Conservation (phyloP, 2,113 vertebrate genomes). For the Nesogale talazaci region DNA sequence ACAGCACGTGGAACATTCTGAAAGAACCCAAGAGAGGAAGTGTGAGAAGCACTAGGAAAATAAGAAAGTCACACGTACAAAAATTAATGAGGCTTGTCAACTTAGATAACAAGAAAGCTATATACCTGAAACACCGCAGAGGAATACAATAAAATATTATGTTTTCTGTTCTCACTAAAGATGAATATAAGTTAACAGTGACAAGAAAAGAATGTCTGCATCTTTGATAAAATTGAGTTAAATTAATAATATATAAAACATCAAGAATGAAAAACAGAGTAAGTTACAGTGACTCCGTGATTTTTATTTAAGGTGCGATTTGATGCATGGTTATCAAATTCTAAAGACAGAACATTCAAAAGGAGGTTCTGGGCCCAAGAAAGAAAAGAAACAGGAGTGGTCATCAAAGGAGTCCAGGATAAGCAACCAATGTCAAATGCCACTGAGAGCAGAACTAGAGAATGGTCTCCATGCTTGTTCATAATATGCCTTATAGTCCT, state of each 20-base stretch:
- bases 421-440: too few species aligned
- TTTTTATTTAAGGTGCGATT: neutral
- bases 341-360: neutral
- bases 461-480: too few species aligned
- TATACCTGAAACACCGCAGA: neutral
- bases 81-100: neutral
- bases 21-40: neutral
- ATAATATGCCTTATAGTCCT: too few species aligned
- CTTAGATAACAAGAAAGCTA: slow-evolving; percentile 14
- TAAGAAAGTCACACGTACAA: neutral
- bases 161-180: neutral
- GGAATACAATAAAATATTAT: neutral
- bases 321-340: neutral
- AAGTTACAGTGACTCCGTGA: neutral
- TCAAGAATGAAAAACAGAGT: neutral
- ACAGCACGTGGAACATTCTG: neutral
- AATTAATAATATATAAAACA: neutral
- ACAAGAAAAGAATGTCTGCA: neutral
- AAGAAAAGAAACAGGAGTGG: neutral
- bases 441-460: too few species aligned
- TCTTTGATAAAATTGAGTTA: neutral
- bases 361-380: neutral
- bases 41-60: neutral
- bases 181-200: neutral
- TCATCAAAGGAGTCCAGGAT: too few species aligned